Evolutionary conservation across 2,797 vertebrate genomes (phyloP).

Genomic region (Bradypodion pumilum): DNA sequence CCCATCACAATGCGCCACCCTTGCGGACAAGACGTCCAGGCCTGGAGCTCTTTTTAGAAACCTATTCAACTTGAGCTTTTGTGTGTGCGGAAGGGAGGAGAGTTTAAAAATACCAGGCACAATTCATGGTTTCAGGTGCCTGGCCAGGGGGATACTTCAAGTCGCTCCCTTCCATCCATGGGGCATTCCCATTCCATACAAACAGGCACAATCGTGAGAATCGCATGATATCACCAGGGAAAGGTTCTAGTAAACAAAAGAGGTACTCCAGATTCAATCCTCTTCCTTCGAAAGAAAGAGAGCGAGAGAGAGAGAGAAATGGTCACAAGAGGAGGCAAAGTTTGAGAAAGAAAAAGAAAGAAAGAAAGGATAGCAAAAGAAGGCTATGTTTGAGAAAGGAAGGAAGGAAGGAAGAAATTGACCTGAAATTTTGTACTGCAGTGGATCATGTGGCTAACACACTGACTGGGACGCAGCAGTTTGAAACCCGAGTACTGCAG

Average conservation of each 20-base stretch:
- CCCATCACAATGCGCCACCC: constrained; percentile 69
- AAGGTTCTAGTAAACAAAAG: rapidly evolving
- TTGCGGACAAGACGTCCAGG: not conserved
- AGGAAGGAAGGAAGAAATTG: no score
- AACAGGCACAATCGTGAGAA: not conserved
- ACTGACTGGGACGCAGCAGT: no score
- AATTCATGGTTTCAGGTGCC: constrained; percentile 49
- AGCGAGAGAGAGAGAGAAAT: no score
- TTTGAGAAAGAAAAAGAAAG: no score
- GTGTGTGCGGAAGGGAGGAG: constrained; percentile 35
- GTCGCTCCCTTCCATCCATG: not conserved
- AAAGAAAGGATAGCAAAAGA: no score
- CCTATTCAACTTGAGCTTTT: constrained; percentile 57
- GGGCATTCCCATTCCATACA: not conserved
- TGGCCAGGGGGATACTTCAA: constrained; percentile 55
- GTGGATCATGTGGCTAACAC: no score
- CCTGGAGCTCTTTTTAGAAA: constrained; percentile 22
- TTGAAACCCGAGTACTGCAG: no score
- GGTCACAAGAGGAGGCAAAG: no score
- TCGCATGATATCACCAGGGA: not conserved
- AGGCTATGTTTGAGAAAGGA: no score
- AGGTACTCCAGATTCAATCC: not conserved
- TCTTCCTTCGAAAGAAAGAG: no score
- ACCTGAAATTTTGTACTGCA: no score
- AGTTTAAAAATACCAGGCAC: constrained; percentile 62